phyloP scores from a whole-genome alignment of 92 coral and sea anemone species.

The Paragorgia papillata region DNA sequence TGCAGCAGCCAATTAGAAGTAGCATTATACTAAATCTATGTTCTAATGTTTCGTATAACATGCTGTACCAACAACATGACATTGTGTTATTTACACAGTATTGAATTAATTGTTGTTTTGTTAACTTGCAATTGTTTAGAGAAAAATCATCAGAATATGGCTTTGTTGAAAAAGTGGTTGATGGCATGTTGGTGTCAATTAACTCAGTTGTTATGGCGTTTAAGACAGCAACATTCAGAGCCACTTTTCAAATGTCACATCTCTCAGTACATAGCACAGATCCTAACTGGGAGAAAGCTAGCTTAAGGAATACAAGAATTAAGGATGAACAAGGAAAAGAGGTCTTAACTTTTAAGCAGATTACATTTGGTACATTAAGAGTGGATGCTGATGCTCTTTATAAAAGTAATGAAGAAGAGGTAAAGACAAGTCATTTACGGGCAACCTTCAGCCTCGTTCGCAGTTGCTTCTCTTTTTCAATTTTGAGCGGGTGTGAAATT shows the following conservation, averaged over 20 bases:
- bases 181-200: slow-evolving; percentile 96
- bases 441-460: too few relatives aligned
- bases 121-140: slow-evolving; percentile 27
- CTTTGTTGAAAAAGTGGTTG: slow-evolving; percentile 97
- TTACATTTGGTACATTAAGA: slow-evolving; percentile 87
- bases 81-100: too few relatives aligned
- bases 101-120: neutral
- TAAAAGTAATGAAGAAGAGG: slow-evolving; percentile 26
- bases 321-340: slow-evolving; percentile 87
- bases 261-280: slow-evolving; percentile 85
- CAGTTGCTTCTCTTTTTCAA: too few relatives aligned
- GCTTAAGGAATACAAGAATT: slow-evolving; percentile 79
- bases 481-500: too few relatives aligned
- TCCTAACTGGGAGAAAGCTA: slow-evolving; percentile 89
- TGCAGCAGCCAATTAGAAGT: too few relatives aligned
- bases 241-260: slow-evolving; percentile 93
- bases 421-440: neutral
- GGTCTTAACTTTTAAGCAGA: slow-evolving; percentile 91
- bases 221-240: slow-evolving; percentile 84
- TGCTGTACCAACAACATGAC: too few relatives aligned
- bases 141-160: slow-evolving; percentile 94
- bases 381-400: slow-evolving; percentile 89
- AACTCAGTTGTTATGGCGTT: slow-evolving; percentile 91
- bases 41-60: too few relatives aligned
- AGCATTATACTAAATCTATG: too few relatives aligned